These are phyloP conservation scores for Oreochromis spilurus DNA, from an alignment of 2,113 vertebrate genomes.

Conservation along the genomic window DNA sequence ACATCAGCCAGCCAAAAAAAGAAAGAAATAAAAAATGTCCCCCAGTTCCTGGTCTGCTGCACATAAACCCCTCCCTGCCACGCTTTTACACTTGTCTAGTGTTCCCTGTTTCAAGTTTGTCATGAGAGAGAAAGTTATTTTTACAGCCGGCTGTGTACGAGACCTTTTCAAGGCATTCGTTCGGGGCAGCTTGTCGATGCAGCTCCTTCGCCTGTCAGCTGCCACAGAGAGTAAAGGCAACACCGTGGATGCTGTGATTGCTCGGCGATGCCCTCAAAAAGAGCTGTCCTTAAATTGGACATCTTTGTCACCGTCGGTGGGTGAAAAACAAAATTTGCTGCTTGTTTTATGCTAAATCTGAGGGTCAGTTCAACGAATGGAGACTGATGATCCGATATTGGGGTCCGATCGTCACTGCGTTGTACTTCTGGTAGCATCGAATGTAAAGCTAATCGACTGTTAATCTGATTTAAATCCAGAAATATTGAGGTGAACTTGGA, in stretches of 20 bases:
- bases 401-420: neutral
- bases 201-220: slow-evolving; percentile 47
- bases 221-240: slow-evolving; percentile 33
- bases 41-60: neutral
- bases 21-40: neutral
- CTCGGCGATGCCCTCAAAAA: neutral
- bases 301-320: slow-evolving; percentile 29
- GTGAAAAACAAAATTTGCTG: neutral
- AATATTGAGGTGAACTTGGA: neutral
- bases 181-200: slow-evolving; percentile 34
- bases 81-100: slow-evolving; percentile 13
- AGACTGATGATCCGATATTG: neutral
- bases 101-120: slow-evolving; percentile 45
- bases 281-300: slow-evolving; percentile 42
- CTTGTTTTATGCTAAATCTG: neutral
- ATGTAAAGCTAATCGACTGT: neutral
- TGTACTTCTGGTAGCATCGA: neutral
- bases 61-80: slow-evolving; percentile 5
- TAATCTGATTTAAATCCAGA: neutral
- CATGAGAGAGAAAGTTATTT: slow-evolving; percentile 54
- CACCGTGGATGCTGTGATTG: slow-evolving; percentile 7
- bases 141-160: slow-evolving; percentile 24
- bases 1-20: neutral
- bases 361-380: neutral
- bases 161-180: slow-evolving; percentile 46